These are phyloP conservation scores for Alethe diademata DNA, from an alignment of 2,113 vertebrate genomes.

Conservation along the genomic window DNA sequence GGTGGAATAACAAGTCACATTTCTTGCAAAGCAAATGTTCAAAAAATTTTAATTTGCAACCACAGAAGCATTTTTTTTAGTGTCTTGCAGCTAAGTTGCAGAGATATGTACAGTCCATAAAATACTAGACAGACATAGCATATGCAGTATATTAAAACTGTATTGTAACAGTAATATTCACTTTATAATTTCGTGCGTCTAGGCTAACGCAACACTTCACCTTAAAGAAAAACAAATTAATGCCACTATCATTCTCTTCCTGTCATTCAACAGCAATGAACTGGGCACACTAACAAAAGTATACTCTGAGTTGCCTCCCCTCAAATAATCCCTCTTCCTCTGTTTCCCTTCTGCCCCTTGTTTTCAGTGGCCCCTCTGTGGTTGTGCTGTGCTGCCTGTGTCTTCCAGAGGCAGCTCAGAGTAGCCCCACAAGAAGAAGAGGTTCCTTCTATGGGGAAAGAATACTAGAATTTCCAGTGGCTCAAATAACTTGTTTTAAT, in stretches of 20 bases:
- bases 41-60: constrained; percentile 20
- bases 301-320: background rate
- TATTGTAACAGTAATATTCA: background rate
- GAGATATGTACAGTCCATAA: background rate
- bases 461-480: background rate
- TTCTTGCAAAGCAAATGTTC: constrained; percentile 44
- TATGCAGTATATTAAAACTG: background rate
- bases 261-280: background rate
- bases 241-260: background rate
- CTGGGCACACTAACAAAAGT: background rate
- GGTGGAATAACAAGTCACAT: background rate
- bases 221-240: background rate
- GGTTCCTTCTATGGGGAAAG: background rate
- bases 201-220: background rate
- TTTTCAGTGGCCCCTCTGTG: background rate
- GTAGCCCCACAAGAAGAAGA: background rate
- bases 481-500: background rate
- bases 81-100: background rate
- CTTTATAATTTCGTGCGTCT: background rate
- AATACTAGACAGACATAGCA: background rate
- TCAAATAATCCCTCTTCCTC: background rate
- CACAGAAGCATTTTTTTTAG: constrained; percentile 22
- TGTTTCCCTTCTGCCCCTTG: background rate
- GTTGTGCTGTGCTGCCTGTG: fast-evolving
- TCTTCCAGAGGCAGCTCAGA: background rate